Conservation (phyloP, 2,797 vertebrate species). For the Pipistrellus pipistrellus region DNA sequence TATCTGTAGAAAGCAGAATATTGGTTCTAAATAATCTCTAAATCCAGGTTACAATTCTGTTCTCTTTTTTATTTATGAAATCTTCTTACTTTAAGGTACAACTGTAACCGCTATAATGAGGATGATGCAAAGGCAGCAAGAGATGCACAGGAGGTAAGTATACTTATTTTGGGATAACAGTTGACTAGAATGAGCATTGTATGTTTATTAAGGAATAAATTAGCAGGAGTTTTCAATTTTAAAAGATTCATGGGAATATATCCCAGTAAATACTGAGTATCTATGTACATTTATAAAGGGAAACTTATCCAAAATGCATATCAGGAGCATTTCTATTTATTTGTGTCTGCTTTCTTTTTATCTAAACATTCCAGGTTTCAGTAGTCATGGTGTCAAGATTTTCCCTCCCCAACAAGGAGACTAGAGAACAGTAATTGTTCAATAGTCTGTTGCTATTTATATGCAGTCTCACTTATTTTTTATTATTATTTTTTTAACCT, state of each 20-base stretch:
- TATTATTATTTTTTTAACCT: neutral
- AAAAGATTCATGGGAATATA: slow-evolving; percentile 10
- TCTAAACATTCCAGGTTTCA: neutral
- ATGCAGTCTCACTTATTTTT: neutral
- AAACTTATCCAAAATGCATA: neutral
- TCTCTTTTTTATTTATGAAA: slow-evolving; percentile 70
- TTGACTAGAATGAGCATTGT: neutral
- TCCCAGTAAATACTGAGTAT: neutral
- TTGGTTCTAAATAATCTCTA: slow-evolving; percentile 19
- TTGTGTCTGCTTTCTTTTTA: slow-evolving; percentile 22
- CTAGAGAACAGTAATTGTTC: neutral
- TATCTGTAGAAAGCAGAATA: slow-evolving; percentile 47
- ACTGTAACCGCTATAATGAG: slow-evolving; percentile 99
- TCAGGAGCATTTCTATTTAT: neutral
- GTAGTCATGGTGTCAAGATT: neutral
- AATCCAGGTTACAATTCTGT: slow-evolving; percentile 48
- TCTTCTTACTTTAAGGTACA: slow-evolving; percentile 93
- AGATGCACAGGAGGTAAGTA: slow-evolving; percentile 98
- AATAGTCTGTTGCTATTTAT: slow-evolving; percentile 3
- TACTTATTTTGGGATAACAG: slow-evolving; percentile 39
- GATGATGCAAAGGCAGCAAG: slow-evolving; percentile 99
- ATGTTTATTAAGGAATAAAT: neutral
- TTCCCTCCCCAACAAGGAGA: neutral
- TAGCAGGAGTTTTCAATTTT: slow-evolving; percentile 20
- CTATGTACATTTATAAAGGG: slow-evolving; percentile 2